Percentiles rank a stretch among this genome's conserved stretches.
Conservation (phyloP, 2,113 vertebrate species). For the Proterorhinus semilunaris region DNA sequence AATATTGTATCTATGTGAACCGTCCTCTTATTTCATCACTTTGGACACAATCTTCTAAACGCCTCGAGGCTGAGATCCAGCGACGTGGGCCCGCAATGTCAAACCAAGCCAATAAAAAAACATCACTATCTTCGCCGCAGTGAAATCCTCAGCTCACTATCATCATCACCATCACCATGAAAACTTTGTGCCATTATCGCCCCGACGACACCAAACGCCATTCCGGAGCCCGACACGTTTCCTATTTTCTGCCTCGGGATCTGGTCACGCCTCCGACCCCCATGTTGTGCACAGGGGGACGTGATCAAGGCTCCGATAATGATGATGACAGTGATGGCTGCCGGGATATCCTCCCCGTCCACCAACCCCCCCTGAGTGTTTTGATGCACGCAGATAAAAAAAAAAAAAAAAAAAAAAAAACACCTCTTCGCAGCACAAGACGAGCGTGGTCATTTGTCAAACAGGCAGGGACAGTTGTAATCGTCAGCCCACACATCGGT, state of each 20-base stretch:
- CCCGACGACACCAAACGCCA: conserved; percentile 2
- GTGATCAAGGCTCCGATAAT: conserved; percentile 49
- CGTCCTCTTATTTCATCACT: too few relatives aligned
- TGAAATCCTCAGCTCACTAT: background rate
- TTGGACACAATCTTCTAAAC: too few relatives aligned
- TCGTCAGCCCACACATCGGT: conserved; percentile 80
- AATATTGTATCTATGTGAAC: too few relatives aligned
- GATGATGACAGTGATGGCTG: conserved; percentile 58
- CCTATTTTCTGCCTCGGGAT: conserved; percentile 22
- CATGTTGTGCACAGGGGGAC: conserved; percentile 17
- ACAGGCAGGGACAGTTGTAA: conserved; percentile 79
- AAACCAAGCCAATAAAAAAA: background rate
- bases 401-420: conserved; percentile 51
- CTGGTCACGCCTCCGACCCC: conserved; percentile 16
- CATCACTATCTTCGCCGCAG: too few relatives aligned
- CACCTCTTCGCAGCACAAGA: conserved; percentile 70
- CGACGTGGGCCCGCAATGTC: background rate
- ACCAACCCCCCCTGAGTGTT: conserved; percentile 49
- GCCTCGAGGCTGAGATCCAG: too few relatives aligned
- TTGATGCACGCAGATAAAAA: conserved; percentile 79
- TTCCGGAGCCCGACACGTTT: conserved; percentile 23
- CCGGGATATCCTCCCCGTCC: conserved; percentile 61
- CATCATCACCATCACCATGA: background rate
- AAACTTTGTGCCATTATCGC: conserved; percentile 4
- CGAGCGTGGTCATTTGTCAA: conserved; percentile 80